Evolutionary conservation across 2,113 vertebrate genomes (phyloP).

Genomic region (Okapia johnstoni): DNA sequence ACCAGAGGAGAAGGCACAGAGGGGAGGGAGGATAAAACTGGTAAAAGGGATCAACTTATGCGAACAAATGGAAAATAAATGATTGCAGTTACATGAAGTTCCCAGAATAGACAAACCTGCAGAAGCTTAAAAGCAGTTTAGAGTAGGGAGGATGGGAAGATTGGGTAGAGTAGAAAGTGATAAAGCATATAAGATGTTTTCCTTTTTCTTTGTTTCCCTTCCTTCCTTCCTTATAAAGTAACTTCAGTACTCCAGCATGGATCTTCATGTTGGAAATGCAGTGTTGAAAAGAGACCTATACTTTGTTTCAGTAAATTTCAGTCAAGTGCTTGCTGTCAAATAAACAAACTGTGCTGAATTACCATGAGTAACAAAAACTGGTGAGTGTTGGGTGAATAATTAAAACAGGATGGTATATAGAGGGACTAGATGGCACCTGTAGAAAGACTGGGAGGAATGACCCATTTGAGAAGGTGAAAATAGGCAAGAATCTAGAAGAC

Average conservation of each 20-base stretch:
- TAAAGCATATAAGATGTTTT: neutral
- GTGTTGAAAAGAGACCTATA: neutral
- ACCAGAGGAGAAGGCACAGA: neutral
- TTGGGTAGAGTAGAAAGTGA: neutral
- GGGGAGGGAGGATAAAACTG: neutral
- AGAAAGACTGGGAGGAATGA: neutral
- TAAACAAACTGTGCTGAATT: neutral
- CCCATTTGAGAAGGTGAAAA: neutral
- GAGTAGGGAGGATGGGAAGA: neutral
- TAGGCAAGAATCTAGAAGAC: neutral
- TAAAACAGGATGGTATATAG: neutral
- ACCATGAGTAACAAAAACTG: neutral
- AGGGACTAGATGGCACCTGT: neutral
- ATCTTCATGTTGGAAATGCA: neutral
- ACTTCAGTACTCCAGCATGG: neutral
- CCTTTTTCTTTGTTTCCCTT: neutral
- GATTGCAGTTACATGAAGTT: neutral
- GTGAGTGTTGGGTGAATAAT: neutral
- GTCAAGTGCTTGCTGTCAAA: neutral
- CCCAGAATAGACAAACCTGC: neutral
- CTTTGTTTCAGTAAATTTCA: neutral
- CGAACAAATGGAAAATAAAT: neutral
- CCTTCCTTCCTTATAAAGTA: neutral
- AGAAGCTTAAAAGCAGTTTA: neutral
- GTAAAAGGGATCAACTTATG: neutral